Base-by-base conservation (phyloP, 2,113 vertebrate genomes). In the Amphiprion ocellaris region DNA sequence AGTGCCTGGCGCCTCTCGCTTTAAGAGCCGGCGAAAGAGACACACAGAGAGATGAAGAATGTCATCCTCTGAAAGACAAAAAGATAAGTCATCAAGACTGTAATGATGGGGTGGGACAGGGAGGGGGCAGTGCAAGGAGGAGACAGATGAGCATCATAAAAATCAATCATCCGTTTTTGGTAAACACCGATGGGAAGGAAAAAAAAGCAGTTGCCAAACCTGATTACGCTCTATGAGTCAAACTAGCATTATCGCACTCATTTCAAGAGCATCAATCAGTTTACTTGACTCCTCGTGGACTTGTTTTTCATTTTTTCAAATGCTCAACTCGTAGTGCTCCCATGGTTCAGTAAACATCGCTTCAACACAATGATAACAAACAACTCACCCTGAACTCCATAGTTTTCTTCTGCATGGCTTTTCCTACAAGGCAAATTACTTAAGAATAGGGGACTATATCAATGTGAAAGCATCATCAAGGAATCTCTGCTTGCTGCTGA, bases 111-210 rank as follows among this genome's bases (percentile, higher is more conserved):
- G 85, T 79, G 66, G 80, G 75, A 81, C 77, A 64, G 81, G 63
- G 88, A 83, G 81, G 84, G 75, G 87, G 87, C 69, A 73, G 84
- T 17, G 21, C 65, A 58, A 69, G 56, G 81, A 69, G 75, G 58
- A 86, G 78, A 88, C 74, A 41, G 63, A 83, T 69, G 73, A 83
- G 54, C 14, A 64, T 61, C 53, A 70, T 76, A 60, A 81, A 89
- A 91, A 90, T 89, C 88, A 82, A 90, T 90, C 82, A 83, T 84
- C 61, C 68, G 50, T 71, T 85, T 85, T 82, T 74, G 72, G 81
- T 84, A 77, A 90, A 91, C 76, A 88, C n/a, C 14, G 15, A 71
- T 47, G 55, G 66, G 1, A 77, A 37, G 1, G 7, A 49, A 17
- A 19, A 19, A 49, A 19, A 5, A 46, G 2, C 1, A 21, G 41